A percentile compares a stretch with the other conserved stretches of the same genome.
Conservation (phyloP, 2,113 vertebrate genomes). For the Lota lota region DNA sequence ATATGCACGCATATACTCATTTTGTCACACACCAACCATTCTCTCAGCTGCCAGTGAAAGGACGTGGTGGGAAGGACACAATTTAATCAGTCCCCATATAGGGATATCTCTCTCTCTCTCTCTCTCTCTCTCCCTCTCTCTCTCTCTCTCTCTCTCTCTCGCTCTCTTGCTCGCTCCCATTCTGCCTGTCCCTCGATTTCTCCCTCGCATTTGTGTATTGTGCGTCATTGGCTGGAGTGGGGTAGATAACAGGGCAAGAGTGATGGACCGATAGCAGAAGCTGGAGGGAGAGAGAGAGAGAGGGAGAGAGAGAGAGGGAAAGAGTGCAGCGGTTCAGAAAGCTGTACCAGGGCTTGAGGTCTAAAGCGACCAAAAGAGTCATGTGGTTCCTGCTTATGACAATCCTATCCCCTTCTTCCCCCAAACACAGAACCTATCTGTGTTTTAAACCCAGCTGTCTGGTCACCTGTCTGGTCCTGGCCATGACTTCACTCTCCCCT, state of each 20-base stretch:
- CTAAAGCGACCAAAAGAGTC: background rate
- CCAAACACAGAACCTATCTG: slow-evolving; percentile 13
- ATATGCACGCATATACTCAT: background rate
- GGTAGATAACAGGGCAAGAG: slow-evolving; percentile 31
- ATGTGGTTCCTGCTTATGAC: slow-evolving; percentile 17
- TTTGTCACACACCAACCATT: slow-evolving; percentile 10
- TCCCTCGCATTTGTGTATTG: slow-evolving; percentile 28
- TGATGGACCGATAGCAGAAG: slow-evolving; percentile 31
- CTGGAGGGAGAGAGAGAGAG: background rate
- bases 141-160: slow-evolving; percentile 4
- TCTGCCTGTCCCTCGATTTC: background rate
- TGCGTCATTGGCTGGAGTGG: slow-evolving; percentile 30
- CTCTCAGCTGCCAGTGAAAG: slow-evolving; percentile 12
- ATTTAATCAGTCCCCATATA: slow-evolving; percentile 45
- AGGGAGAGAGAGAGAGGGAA: too few relatives aligned
- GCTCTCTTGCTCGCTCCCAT: background rate
- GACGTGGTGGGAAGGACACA: slow-evolving; percentile 36
- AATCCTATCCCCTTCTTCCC: slow-evolving; percentile 32
- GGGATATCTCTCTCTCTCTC: slow-evolving; percentile 8
- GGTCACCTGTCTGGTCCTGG: background rate
- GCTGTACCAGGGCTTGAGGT: too few relatives aligned
- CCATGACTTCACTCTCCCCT: slow-evolving; percentile 46
- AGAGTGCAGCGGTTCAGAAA: too few relatives aligned
- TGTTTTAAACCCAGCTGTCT: slow-evolving; percentile 25
- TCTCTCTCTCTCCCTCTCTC: background rate